These are phyloP conservation scores for Turnix velox DNA, from an alignment of 2,113 vertebrate species.

Conservation along the genomic window DNA sequence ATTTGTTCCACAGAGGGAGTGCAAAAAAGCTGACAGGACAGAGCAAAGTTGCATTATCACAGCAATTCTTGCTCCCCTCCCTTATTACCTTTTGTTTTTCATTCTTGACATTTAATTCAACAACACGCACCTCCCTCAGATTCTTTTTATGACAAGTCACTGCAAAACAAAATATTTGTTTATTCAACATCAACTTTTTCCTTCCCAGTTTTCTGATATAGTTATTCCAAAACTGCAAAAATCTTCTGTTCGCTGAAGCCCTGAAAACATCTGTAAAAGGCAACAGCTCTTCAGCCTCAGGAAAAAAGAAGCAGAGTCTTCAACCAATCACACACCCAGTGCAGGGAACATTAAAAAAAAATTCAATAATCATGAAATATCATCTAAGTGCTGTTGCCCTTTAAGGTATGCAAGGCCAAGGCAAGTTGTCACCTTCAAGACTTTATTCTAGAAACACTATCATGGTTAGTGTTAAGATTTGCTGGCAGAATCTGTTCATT, in stretches of 20 bases:
- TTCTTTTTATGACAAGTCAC: background rate
- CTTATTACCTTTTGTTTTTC: background rate
- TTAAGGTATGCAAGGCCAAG: background rate
- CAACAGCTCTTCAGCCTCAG: background rate
- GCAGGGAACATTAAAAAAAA: background rate
- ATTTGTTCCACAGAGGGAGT: background rate
- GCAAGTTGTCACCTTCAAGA: background rate
- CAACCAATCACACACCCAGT: background rate
- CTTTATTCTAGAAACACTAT: background rate
- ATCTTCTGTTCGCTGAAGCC: background rate
- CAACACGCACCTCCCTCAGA: background rate
- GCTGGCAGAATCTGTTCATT: background rate
- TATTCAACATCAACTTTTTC: background rate
- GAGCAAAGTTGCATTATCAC: background rate
- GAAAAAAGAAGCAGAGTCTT: background rate
- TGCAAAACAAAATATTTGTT: background rate
- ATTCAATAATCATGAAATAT: background rate
- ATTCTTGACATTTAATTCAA: conserved; percentile 1
- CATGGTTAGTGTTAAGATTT: background rate
- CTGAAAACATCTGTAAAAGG: background rate
- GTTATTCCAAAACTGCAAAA: background rate
- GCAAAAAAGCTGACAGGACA: background rate
- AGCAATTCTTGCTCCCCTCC: background rate
- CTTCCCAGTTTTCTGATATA: background rate
- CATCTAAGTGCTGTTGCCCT: background rate